Conservation (phyloP, 2,888 invertebrate genomes). For the Pasiphila rectangulata region DNA sequence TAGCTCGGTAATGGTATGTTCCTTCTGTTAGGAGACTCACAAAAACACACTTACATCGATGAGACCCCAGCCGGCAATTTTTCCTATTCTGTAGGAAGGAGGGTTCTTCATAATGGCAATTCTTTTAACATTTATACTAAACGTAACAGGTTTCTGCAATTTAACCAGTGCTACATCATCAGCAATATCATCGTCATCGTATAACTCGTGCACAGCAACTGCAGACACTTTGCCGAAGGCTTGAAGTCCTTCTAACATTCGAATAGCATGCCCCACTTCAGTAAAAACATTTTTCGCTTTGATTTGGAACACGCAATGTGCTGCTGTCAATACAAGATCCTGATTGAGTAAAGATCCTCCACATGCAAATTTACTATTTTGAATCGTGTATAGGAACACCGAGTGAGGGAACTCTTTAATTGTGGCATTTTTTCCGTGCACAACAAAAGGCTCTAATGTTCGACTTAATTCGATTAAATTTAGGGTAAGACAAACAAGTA, state of each 20-base stretch:
- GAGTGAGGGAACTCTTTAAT: conserved; percentile 2
- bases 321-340: conserved; percentile 4
- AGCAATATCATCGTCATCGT: not conserved
- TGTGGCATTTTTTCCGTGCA: not conserved
- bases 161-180: conserved; percentile 3
- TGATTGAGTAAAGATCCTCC: conserved; percentile 7
- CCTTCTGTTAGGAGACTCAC: too few relatives aligned
- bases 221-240: not conserved
- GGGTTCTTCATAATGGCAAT: not conserved
- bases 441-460: not conserved
- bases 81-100: not conserved
- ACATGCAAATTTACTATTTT: not conserved
- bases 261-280: not conserved
- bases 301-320: not conserved
- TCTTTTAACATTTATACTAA: not conserved
- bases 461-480: conserved; percentile 6
- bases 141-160: not conserved
- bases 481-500: not conserved
- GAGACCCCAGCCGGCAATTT: conserved; percentile 7
- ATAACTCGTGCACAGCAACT: not conserved
- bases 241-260: not conserved
- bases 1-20: too few relatives aligned
- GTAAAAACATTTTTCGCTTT: not conserved
- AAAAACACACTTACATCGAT: conserved; percentile 5
- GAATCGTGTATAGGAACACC: not conserved